These are phyloP conservation scores for Uropetala carovei DNA, from an alignment of 2,888 invertebrate genomes.

Conservation along the genomic window DNA sequence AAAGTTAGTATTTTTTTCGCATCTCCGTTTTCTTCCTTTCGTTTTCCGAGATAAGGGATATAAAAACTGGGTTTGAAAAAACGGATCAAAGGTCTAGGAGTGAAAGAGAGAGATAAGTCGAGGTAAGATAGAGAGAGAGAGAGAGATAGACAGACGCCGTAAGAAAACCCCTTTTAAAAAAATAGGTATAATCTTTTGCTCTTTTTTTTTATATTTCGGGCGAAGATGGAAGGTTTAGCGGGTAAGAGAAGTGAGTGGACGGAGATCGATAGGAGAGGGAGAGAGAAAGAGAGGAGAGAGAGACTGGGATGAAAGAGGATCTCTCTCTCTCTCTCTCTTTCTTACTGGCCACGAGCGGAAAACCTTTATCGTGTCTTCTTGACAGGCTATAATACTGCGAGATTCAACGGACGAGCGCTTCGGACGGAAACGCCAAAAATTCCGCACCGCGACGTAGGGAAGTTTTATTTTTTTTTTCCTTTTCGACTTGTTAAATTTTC, in stretches of 20 bases:
- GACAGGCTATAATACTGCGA: neutral
- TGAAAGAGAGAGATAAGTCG: neutral
- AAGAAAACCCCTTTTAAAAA: too few relatives aligned
- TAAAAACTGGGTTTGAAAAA: too few relatives aligned
- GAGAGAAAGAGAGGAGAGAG: neutral
- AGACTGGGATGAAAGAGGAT: neutral
- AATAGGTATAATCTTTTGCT: too few relatives aligned
- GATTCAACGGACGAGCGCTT: neutral
- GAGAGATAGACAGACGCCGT: neutral
- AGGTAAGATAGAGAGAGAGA: neutral
- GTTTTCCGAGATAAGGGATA: too few relatives aligned
- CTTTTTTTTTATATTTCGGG: neutral
- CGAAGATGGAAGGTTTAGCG: neutral
- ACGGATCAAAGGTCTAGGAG: too few relatives aligned
- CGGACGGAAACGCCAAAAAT: neutral
- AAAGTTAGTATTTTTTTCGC: too few relatives aligned
- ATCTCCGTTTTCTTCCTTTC: too few relatives aligned
- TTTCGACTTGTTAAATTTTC: too few relatives aligned
- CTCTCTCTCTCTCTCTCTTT: neutral
- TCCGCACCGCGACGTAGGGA: neutral
- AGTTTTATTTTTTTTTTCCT: neutral
- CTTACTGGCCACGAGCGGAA: neutral
- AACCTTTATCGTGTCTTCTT: conserved; percentile 16
- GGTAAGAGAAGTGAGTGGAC: neutral
- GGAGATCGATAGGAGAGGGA: neutral